A percentile compares a stretch with the other conserved stretches of the same genome.
phyloP scores from a whole-genome alignment of 2,888 invertebrate species.

The Drosophila trichaetosa region DNA sequence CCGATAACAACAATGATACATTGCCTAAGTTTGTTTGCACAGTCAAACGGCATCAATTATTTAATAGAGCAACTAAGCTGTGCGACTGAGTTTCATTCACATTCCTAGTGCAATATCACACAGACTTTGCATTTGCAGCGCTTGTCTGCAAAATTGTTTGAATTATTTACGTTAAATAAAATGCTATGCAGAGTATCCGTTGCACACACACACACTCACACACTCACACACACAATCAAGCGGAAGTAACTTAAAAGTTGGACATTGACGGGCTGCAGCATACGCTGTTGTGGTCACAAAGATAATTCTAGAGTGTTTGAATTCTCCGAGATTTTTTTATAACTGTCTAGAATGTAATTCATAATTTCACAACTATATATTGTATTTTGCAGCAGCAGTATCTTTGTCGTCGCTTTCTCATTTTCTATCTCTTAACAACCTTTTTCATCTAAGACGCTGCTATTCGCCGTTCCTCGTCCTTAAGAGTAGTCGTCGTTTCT shows the following conservation, averaged over 20 bases:
- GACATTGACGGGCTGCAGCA: background rate
- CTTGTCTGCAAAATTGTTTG: constrained; percentile 47
- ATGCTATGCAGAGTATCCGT: constrained; percentile 53
- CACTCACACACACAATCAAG: constrained; percentile 1
- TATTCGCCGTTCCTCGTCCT: no score
- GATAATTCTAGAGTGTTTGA: background rate
- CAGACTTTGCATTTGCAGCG: constrained; percentile 18
- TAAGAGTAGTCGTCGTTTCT: background rate
- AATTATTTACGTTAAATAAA: constrained; percentile 75
- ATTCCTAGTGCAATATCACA: constrained; percentile 25
- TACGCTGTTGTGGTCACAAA: background rate
- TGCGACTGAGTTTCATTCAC: constrained; percentile 14
- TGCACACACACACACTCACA: constrained; percentile 18
- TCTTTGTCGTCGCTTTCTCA: background rate
- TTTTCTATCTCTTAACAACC: background rate
- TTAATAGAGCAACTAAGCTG: background rate
- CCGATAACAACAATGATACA: constrained; percentile 4
- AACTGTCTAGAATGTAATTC: background rate
- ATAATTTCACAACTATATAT: background rate
- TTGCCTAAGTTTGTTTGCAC: background rate
- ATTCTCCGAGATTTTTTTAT: background rate
- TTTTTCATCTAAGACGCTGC: background rate
- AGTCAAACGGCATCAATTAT: constrained; percentile 5
- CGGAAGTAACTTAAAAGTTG: background rate
- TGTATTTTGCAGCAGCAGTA: background rate